Evolutionary conservation across 2,888 invertebrate species (phyloP).

Genomic region (Pachymerium ferrugineum): DNA sequence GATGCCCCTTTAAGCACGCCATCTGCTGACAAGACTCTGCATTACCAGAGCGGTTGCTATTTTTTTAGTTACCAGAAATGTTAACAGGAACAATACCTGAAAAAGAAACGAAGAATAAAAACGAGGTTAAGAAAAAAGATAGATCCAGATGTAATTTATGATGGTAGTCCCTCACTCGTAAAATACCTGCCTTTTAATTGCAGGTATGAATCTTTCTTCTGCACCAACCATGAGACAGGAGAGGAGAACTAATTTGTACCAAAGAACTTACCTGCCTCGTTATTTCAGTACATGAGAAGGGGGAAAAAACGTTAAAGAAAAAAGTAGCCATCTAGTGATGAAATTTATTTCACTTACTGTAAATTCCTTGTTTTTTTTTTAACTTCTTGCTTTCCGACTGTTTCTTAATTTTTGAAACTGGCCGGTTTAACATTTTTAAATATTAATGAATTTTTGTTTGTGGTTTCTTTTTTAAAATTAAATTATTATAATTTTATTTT

Average conservation of each 20-base stretch:
- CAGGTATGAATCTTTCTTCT: slow-evolving; percentile 21
- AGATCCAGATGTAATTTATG: background rate
- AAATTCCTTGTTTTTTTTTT: no score
- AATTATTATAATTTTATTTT: no score
- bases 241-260: slow-evolving; percentile 14
- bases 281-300: slow-evolving; percentile 4
- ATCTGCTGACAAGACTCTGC: no score
- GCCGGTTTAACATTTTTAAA: no score
- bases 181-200: slow-evolving; percentile 21
- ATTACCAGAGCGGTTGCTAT: background rate
- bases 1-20: no score
- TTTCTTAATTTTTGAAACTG: background rate
- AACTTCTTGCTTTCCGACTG: background rate
- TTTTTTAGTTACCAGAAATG: background rate
- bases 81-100: no score
- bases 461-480: no score
- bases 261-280: slow-evolving; percentile 6
- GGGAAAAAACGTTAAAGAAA: background rate
- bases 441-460: no score
- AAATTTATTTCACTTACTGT: slow-evolving; percentile 1
- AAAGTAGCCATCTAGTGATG: background rate
- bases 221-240: slow-evolving; percentile 12
- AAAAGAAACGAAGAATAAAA: no score
- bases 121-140: background rate
- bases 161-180: background rate